Conservation (phyloP, 2,888 invertebrate genomes). For the Hyppa rectilinea region DNA sequence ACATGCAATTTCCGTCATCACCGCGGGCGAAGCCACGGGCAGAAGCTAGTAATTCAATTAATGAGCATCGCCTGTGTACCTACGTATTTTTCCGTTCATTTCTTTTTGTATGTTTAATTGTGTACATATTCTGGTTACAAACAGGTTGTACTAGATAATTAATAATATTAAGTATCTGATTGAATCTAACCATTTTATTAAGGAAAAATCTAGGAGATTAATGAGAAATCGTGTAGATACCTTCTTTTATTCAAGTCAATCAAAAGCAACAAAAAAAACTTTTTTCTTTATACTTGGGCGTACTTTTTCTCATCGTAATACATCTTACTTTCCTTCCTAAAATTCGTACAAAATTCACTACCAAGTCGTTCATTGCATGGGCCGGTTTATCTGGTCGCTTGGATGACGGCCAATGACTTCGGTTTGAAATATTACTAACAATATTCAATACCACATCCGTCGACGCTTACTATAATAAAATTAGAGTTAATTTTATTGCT, state of each 20-base stretch:
- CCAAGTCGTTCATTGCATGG: slow-evolving; percentile 38
- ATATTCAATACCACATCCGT: slow-evolving; percentile 54
- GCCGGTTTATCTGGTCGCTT: slow-evolving; percentile 49
- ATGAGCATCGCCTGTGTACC: not conserved
- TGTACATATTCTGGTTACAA: no score
- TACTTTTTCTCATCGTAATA: not conserved
- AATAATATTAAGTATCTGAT: not conserved
- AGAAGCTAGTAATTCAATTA: no score
- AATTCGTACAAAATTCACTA: slow-evolving; percentile 23
- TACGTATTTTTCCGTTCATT: not conserved
- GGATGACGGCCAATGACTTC: slow-evolving; percentile 58
- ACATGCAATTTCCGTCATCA: no score
- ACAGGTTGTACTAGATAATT: no score
- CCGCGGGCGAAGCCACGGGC: no score
- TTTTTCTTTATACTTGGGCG: no score
- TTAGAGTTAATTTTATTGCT: slow-evolving; percentile 22
- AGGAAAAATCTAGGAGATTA: not conserved
- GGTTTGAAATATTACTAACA: slow-evolving; percentile 56
- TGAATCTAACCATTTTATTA: not conserved
- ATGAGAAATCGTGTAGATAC: not conserved
- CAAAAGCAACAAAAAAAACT: no score
- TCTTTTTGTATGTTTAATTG: not conserved
- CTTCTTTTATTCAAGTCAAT: not conserved
- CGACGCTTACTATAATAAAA: slow-evolving; percentile 36
- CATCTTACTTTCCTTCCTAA: not conserved